Evolutionary conservation across 2,888 invertebrate species (phyloP).

Genomic region (Eilema griseolum): DNA sequence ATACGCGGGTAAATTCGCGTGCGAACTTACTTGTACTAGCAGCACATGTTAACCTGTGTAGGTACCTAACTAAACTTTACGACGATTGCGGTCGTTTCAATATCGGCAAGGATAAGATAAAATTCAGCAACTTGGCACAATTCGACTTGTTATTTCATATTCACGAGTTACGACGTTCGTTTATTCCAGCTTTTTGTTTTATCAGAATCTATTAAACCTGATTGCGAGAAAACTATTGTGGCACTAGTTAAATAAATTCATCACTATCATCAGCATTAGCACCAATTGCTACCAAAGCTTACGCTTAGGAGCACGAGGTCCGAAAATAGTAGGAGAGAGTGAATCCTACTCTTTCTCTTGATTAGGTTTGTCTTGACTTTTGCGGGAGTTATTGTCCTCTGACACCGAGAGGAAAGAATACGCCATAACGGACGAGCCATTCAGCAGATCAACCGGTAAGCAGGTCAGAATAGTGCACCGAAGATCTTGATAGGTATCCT

Average conservation of each 20-base stretch:
- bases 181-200: neutral
- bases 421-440: no score
- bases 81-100: neutral
- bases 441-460: neutral
- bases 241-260: no score
- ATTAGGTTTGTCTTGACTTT: no score
- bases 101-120: slow-evolving; percentile 6
- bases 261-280: no score
- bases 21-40: neutral
- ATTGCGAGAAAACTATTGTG: neutral
- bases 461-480: neutral
- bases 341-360: neutral
- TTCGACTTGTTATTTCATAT: slow-evolving; percentile 1
- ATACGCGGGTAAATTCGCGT: neutral
- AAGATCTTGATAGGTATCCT: neutral
- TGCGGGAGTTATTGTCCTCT: neutral
- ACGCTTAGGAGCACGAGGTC: no score
- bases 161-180: neutral
- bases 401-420: no score
- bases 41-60: neutral
- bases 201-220: neutral
- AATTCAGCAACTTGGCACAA: neutral
- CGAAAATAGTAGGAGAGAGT: no score
- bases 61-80: neutral
- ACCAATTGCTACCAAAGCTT: no score